A percentile compares a stretch with the other conserved stretches of the same genome.
Evolutionary conservation across 1,140 invertebrate species (phyloP).

Genomic region (Pentalonia nigronervosa): DNA sequence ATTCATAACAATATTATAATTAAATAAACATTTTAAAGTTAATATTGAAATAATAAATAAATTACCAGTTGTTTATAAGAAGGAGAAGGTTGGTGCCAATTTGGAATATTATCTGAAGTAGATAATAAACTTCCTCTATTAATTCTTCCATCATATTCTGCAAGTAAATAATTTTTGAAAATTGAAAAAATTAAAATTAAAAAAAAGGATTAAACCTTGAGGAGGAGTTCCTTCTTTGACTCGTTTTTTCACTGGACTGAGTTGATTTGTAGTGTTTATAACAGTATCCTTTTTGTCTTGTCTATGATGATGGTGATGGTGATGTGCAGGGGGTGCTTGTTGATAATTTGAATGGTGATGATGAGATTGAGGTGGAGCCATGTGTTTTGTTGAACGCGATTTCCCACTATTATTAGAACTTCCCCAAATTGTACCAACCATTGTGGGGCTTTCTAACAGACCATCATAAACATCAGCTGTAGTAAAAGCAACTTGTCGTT

Average conservation of each 20-base stretch:
- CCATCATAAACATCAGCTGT: conserved; percentile 62
- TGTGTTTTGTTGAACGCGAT: conserved; percentile 53
- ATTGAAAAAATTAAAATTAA: not conserved
- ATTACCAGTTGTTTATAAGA: conserved; percentile 41
- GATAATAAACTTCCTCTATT: conserved; percentile 46
- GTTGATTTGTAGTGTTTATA: conserved; percentile 67
- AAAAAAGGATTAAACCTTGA: conserved; percentile 63
- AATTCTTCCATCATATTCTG: conserved; percentile 47
- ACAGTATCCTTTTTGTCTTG: conserved; percentile 81
- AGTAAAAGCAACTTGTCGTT: conserved; percentile 66
- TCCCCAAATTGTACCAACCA: conserved; percentile 58
- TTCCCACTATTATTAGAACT: conserved; percentile 41
- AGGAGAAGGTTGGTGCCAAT: conserved; percentile 54
- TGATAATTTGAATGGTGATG: conserved; percentile 59
- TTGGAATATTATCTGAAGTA: conserved; percentile 33
- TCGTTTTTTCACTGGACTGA: conserved; percentile 97
- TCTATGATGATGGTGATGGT: conserved; percentile 56
- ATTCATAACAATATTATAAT: not conserved
- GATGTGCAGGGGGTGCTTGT: conserved; percentile 49
- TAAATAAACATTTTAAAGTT: not conserved
- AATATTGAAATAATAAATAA: not conserved
- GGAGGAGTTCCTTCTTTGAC: conserved; percentile 96
- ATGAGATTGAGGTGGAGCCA: conserved; percentile 37
- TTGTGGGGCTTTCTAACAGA: conserved; percentile 61
- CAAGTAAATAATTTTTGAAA: not conserved